These are phyloP conservation scores for Leptinotarsa rubiginosa DNA, from an alignment of 2,888 invertebrate genomes.

Conservation along the genomic window DNA sequence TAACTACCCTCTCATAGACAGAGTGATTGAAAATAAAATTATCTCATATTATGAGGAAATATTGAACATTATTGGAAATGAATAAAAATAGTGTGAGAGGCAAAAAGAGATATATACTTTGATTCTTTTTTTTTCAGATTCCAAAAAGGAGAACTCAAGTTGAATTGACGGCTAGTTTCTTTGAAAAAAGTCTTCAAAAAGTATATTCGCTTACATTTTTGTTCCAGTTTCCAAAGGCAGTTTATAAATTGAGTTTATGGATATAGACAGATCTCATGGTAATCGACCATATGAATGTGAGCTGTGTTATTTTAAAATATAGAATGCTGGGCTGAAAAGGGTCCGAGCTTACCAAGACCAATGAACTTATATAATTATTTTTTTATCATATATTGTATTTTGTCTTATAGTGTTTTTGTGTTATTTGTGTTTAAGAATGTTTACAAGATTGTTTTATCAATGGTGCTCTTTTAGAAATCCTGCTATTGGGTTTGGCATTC, in stretches of 20 bases:
- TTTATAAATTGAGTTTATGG: conserved; percentile 25
- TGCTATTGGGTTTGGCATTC: background rate
- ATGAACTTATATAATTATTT: conserved; percentile 44
- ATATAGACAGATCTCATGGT: conserved; percentile 50
- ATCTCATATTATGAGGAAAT: too few species aligned
- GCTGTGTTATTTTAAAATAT: conserved; percentile 54
- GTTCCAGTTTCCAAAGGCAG: conserved; percentile 23
- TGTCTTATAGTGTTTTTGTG: conserved; percentile 39
- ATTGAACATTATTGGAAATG: background rate
- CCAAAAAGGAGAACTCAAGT: conserved; percentile 61
- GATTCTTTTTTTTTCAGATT: conserved; percentile 68
- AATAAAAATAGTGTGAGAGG: background rate
- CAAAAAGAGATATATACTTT: background rate
- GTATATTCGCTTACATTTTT: conserved; percentile 43
- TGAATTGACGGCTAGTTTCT: conserved; percentile 41
- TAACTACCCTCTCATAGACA: too few species aligned
- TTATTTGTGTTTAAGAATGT: conserved; percentile 44
- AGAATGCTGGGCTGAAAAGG: conserved; percentile 41
- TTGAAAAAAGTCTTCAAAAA: conserved; percentile 31
- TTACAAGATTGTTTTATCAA: conserved; percentile 38
- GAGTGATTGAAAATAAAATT: too few species aligned
- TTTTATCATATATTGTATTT: conserved; percentile 44
- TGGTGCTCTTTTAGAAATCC: conserved; percentile 43
- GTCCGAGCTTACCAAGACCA: conserved; percentile 43
- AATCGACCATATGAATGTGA: conserved; percentile 46